These are phyloP conservation scores for Monochamus alternatus DNA, from an alignment of 2,888 invertebrate species.

Conservation along the genomic window DNA sequence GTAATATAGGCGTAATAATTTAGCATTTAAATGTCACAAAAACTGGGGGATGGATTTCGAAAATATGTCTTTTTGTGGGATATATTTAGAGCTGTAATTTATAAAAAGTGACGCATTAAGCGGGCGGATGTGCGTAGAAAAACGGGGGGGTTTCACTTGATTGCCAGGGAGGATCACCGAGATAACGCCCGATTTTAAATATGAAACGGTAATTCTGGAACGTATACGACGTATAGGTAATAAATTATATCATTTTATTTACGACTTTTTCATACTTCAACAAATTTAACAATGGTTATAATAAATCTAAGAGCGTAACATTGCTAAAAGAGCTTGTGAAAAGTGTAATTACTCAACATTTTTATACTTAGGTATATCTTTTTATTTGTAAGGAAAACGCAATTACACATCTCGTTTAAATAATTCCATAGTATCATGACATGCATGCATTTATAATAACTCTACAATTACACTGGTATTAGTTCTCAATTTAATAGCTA, in stretches of 20 bases:
- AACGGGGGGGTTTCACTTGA: conserved; percentile 20
- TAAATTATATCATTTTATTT: conserved; percentile 5
- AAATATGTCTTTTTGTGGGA: conserved; percentile 47
- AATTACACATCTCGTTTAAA: too few species aligned
- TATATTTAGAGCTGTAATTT: conserved; percentile 42
- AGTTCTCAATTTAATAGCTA: too few species aligned
- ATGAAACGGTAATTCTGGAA: conserved; percentile 2
- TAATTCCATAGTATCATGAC: too few species aligned
- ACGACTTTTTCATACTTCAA: conserved; percentile 2
- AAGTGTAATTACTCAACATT: too few species aligned
- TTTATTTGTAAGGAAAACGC: too few species aligned
- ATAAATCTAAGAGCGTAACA: too few species aligned
- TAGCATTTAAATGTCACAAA: conserved; percentile 49
- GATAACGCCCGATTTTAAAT: conserved; percentile 6
- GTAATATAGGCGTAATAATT: conserved; percentile 45
- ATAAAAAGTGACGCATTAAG: conserved; percentile 37
- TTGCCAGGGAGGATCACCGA: conserved; percentile 11
- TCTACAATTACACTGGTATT: too few species aligned
- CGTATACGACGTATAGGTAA: conserved; percentile 1
- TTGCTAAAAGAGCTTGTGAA: too few species aligned
- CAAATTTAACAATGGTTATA: background rate
- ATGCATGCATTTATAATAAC: too few species aligned
- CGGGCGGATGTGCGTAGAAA: conserved; percentile 8
- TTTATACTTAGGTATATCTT: too few species aligned
- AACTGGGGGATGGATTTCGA: conserved; percentile 49